Evolutionary conservation across 2,888 invertebrate species (phyloP), one percentile per base, ranked within the genome.

Genomic region (Heliothis peltigera): DNA sequence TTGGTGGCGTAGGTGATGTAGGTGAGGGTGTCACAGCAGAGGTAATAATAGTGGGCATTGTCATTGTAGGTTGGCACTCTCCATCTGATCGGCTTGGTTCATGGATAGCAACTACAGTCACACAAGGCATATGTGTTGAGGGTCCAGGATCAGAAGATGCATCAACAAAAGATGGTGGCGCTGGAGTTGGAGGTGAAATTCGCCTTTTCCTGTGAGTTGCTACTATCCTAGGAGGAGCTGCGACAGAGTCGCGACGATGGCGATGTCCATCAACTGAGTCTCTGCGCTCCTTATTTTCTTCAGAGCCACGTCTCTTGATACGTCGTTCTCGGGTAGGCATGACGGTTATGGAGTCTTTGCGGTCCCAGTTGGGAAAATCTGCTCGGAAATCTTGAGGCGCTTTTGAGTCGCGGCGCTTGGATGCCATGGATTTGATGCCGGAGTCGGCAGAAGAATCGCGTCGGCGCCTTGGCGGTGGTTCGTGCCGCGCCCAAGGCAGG

Each of bases 401-500:
- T 89, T 97, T 96, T 15, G 97, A 97, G 80, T 97, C 97, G 10
- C 97, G 95, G 15, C 97, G 95, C 79, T 96, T 96, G 3, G 97
- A 97, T 58, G 96, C 96, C 87, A 96, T 96, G 25, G 97, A 97
- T 85, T 97, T 96, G 75, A 98, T 97, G 53, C 98, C 98, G 0
- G 98, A 97, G 89, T 98, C 98, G 49, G 98, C 98, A 64, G 98
- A 98, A 22, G 98, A 98, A 87, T 98, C 98, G 55, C 98, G 96
- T n/a, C 98, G 95, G 84, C 98, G 98, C 39, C 97, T 95, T 1
- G 95, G 95, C 0, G 96, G 95, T 6, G 95, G 95, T 61, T 94
- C 92, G 83, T 95, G 94, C 25, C 97, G 96, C 17, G 97, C 96
- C 98, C 98, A 98, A 0, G 98, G 98, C 58, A 98, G 90, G 43